phyloP scores from a whole-genome alignment of 2,888 invertebrate genomes.

The Pherbina coryleti region DNA sequence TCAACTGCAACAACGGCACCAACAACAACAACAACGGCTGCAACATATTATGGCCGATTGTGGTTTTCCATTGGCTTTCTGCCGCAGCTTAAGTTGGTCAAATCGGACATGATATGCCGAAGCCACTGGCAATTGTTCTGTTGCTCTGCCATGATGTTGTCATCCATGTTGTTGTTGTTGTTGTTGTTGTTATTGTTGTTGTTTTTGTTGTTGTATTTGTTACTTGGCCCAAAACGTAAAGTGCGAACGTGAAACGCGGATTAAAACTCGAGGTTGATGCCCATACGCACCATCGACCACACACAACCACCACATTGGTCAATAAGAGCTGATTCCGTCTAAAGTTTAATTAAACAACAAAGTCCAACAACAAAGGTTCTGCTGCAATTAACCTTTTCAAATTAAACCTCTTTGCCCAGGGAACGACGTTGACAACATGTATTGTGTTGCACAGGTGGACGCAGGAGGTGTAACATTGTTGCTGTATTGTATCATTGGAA shows the following conservation, averaged over 20 bases:
- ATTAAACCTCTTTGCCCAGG: not conserved
- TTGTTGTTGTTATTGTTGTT: constrained; percentile 15
- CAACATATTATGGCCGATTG: constrained; percentile 28
- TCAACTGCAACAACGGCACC: not conserved
- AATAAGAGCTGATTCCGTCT: constrained; percentile 32
- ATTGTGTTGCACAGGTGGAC: not conserved
- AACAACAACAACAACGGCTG: constrained; percentile 9
- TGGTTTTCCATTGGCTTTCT: constrained; percentile 36
- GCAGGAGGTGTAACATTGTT: too few relatives aligned
- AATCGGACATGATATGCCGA: constrained; percentile 26
- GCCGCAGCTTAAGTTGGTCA: constrained; percentile 37
- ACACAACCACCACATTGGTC: constrained; percentile 16
- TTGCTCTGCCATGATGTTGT: constrained; percentile 7
- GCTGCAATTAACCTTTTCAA: constrained; percentile 20
- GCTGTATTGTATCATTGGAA: not conserved
- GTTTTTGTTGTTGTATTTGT: not conserved
- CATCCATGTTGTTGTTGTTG: too few relatives aligned
- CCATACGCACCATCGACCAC: not conserved
- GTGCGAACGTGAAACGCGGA: constrained; percentile 62
- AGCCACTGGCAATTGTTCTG: constrained; percentile 16
- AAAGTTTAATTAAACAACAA: constrained; percentile 38
- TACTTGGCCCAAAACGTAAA: constrained; percentile 39
- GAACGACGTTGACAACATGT: not conserved
- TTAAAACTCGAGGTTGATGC: constrained; percentile 60
- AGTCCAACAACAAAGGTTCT: constrained; percentile 13